These are phyloP conservation scores for Hermaeophaga mercurialis DNA, from an alignment of 2,888 invertebrate genomes.

Conservation along the genomic window DNA sequence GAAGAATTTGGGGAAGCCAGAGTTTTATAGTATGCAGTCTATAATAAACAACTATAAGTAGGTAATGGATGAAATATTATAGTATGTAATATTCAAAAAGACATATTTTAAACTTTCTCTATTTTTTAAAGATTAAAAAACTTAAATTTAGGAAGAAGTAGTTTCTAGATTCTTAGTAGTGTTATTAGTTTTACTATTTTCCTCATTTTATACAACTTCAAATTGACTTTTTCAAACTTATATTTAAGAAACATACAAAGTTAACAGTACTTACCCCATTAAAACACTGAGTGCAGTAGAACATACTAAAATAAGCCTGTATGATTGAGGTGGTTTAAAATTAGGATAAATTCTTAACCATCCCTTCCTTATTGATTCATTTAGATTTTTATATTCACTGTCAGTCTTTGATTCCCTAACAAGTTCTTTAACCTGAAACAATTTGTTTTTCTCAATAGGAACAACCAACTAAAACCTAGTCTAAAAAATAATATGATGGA, in stretches of 20 bases:
- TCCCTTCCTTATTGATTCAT: not conserved
- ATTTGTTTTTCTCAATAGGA: too few relatives aligned
- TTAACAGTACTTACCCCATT: slow-evolving; percentile 41
- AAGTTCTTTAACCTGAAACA: slow-evolving; percentile 52
- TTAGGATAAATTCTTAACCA: slow-evolving; percentile 62
- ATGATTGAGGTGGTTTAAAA: slow-evolving; percentile 66
- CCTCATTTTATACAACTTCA: too few relatives aligned
- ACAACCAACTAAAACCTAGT: too few relatives aligned
- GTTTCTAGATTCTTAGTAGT: too few relatives aligned
- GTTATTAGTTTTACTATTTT: too few relatives aligned
- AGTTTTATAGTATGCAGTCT: slow-evolving; percentile 20
- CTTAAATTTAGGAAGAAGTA: too few relatives aligned
- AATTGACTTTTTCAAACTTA: too few relatives aligned
- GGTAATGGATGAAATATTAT: not conserved
- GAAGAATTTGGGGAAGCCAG: slow-evolving; percentile 29
- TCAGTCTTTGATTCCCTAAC: slow-evolving; percentile 47
- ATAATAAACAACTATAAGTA: slow-evolving; percentile 7
- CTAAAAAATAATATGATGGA: too few relatives aligned
- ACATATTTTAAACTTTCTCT: too few relatives aligned
- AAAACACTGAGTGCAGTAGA: not conserved
- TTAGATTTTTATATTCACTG: not conserved
- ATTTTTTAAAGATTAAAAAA: too few relatives aligned
- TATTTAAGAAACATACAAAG: too few relatives aligned
- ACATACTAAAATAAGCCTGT: slow-evolving; percentile 48
- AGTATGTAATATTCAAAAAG: too few relatives aligned